Evolutionary conservation across 2,888 invertebrate genomes (phyloP).

Genomic region (Volucella bombylans): DNA sequence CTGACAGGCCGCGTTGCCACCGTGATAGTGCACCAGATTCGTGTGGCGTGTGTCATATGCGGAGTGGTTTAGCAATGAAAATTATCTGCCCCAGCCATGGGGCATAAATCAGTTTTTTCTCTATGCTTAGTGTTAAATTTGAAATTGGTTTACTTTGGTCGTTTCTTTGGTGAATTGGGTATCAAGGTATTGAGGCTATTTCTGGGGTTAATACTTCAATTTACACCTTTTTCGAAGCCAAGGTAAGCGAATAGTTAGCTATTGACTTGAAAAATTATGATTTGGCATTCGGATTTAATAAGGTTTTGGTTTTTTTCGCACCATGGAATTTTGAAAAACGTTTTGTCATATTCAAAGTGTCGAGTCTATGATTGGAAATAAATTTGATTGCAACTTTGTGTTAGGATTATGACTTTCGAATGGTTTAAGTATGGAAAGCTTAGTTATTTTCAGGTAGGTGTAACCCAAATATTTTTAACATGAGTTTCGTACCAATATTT

Average conservation of each 20-base stretch:
- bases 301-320: conserved; percentile 19
- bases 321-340: background rate
- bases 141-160: conserved; percentile 36
- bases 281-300: conserved; percentile 14
- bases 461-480: too few species aligned
- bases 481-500: too few species aligned
- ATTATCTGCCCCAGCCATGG: conserved; percentile 47
- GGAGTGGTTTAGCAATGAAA: conserved; percentile 42
- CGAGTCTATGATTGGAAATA: too few species aligned
- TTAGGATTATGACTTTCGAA: too few species aligned
- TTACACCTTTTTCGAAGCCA: conserved; percentile 26
- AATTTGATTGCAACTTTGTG: too few species aligned
- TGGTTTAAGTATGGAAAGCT: too few species aligned
- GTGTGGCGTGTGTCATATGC: conserved; percentile 70
- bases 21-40: conserved; percentile 61
- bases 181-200: conserved; percentile 4
- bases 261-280: conserved; percentile 25
- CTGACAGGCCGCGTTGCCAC: conserved; percentile 66
- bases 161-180: conserved; percentile 3
- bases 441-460: too few species aligned
- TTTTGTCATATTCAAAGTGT: too few species aligned
- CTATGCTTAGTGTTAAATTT: conserved; percentile 38
- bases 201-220: conserved; percentile 32
- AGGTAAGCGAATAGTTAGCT: background rate
- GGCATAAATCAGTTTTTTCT: conserved; percentile 61